Base-by-base conservation (phyloP, 1,140 invertebrate genomes). In the Eubasilissa regina region DNA sequence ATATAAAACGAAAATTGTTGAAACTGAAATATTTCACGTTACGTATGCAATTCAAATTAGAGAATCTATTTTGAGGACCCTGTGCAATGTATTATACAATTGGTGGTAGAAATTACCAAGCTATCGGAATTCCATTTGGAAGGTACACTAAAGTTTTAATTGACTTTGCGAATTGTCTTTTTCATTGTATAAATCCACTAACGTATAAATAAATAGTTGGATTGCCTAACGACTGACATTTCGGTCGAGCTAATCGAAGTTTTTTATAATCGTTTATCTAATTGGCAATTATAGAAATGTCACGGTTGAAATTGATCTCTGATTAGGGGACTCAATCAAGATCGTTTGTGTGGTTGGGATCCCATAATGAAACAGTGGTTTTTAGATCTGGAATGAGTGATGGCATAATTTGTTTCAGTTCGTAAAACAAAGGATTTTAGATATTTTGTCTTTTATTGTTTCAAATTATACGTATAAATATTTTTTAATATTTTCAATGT, bases 161-260 rank as follows among this genome's bases (percentile, higher is more conserved):
- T 79, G 78, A 75, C 78, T 79, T 79, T 79, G 58, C 35, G 62
- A 75, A n/a, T 75, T 72, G 78, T 79, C 78, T 79, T 74, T 77
- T 79, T 66, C 78, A 70, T 56, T 73, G 47, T 48, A 62, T 58
- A 55, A 75, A 44, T 70, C 48, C 58, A 62, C 74, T 79, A 75
- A 75, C 44, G 73, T 75, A 79, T 79, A 79, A 48, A 74, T 66
- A 79, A 79, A 79, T 74, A 75, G 72, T 35, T 25, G 17, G 17
- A 55, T 62, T 45, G 60, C 19, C 73, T 66, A 70, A 51, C 62
- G 43, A 66, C 44, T 62, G 58, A 62, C 58, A 62, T 8, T 66
- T n/a, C 12, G 62, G 43, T 43, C 11, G 13, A 47, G 62, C 62
- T 66, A 66, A 66, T 66, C 62, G 25, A 66, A n/a, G 62, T 3